Conservation (phyloP, 35 echinoderm and acorn worm species). For the Lytechinus pictus region DNA sequence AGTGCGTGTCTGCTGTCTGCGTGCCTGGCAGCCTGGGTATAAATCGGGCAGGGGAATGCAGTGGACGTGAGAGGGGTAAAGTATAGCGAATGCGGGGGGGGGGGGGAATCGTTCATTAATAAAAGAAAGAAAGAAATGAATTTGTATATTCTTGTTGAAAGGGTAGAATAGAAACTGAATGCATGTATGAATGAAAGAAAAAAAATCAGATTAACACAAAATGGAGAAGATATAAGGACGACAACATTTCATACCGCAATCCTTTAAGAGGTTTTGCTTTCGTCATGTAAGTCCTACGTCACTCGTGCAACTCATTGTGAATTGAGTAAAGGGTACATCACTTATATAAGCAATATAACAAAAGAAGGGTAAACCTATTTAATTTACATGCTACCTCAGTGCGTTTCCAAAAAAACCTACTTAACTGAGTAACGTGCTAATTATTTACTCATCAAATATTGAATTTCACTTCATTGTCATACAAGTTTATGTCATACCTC, state of each 20-base stretch:
- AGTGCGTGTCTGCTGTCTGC: too few relatives aligned
- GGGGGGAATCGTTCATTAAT: not conserved
- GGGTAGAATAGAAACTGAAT: too few relatives aligned
- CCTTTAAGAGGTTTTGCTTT: not conserved
- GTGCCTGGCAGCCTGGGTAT: too few relatives aligned
- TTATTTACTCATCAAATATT: not conserved
- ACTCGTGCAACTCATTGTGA: not conserved
- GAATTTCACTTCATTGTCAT: not conserved
- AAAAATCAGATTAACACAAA: not conserved
- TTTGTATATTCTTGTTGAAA: too few relatives aligned
- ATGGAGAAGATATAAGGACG: not conserved
- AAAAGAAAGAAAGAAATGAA: not conserved
- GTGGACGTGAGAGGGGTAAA: too few relatives aligned
- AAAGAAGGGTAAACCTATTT: not conserved
- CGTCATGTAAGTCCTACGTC: not conserved
- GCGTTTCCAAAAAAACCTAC: not conserved
- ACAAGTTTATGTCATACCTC: not conserved
- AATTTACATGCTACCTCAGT: not conserved
- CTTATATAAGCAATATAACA: not conserved
- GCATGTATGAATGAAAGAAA: too few relatives aligned
- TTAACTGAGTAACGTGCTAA: not conserved
- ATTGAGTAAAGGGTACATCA: not conserved
- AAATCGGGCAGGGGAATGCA: too few relatives aligned
- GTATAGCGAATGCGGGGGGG: too few relatives aligned
- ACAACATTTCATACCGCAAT: not conserved